These are phyloP conservation scores for Tribolium castaneum DNA, from an alignment of 1,140 invertebrate species.

Conservation along the genomic window DNA sequence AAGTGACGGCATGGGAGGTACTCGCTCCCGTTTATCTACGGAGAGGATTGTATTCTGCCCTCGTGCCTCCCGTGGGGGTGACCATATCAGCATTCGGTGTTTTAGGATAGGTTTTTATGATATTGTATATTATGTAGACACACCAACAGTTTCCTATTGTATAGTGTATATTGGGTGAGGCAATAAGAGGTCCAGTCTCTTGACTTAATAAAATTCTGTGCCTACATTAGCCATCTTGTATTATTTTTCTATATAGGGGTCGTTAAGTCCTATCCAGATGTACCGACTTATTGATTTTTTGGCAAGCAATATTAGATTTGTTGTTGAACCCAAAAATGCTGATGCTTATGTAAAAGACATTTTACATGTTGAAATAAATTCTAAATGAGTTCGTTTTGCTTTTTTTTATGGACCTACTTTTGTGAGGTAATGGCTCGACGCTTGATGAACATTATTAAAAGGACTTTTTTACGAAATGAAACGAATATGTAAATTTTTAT, in stretches of 20 bases:
- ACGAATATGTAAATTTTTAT: slow-evolving; percentile 56
- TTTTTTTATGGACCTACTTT: slow-evolving; percentile 2
- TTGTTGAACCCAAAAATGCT: slow-evolving; percentile 37
- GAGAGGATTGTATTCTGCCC: slow-evolving; percentile 54
- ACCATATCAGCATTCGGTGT: slow-evolving; percentile 58
- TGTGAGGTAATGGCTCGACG: background rate
- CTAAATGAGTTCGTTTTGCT: background rate
- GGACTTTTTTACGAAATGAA: slow-evolving; percentile 40
- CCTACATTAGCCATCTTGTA: slow-evolving; percentile 46
- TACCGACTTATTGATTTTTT: slow-evolving; percentile 42
- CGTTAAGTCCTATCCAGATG: slow-evolving; percentile 24
- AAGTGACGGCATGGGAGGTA: slow-evolving; percentile 60
- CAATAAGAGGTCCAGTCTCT: background rate
- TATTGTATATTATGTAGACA: slow-evolving; percentile 36
- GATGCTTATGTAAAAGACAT: slow-evolving; percentile 44
- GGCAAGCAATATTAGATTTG: slow-evolving; percentile 50
- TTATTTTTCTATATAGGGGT: slow-evolving; percentile 45
- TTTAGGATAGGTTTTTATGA: slow-evolving; percentile 45
- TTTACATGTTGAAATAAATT: slow-evolving; percentile 49
- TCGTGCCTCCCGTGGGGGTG: slow-evolving; percentile 60
- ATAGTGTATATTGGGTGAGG: background rate
- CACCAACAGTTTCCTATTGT: slow-evolving; percentile 41
- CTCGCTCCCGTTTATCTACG: slow-evolving; percentile 57
- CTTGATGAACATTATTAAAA: slow-evolving; percentile 15
- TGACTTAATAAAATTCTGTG: slow-evolving; percentile 45